Conservation (phyloP, 2,113 vertebrate species). For the Strix aluco region DNA sequence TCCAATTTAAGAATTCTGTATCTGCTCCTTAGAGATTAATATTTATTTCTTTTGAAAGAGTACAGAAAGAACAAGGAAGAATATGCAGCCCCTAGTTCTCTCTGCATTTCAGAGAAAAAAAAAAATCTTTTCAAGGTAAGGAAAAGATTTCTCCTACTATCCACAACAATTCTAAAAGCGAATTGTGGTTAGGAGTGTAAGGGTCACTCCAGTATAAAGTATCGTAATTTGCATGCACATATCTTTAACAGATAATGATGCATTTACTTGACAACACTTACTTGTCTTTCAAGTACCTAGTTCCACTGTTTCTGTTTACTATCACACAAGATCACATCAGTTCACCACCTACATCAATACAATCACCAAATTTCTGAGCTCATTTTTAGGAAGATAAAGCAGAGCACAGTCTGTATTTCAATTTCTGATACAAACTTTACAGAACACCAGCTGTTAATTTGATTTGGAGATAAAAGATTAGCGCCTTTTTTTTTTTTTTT, state of each 20-base stretch:
- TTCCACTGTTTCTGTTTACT: background rate
- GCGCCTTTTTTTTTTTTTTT: no score
- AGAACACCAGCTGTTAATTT: background rate
- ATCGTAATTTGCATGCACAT: background rate
- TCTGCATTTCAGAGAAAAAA: background rate
- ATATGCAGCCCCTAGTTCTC: background rate
- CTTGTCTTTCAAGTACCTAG: background rate
- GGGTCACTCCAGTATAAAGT: background rate
- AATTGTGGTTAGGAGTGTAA: rapidly evolving
- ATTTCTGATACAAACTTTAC: background rate
- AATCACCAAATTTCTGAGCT: background rate
- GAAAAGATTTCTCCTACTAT: background rate
- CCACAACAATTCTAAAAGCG: background rate
- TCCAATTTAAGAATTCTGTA: background rate
- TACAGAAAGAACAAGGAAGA: background rate
- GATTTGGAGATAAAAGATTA: background rate
- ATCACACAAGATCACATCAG: background rate
- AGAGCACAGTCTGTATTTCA: background rate
- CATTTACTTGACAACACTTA: background rate
- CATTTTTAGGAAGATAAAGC: background rate
- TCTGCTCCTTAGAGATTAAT: background rate
- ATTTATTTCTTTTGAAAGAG: background rate
- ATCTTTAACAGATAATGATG: background rate
- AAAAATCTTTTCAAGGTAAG: background rate
- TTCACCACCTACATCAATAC: background rate